These are phyloP conservation scores for Tenualosa ilisha DNA, from an alignment of 2,797 vertebrate genomes.

Conservation along the genomic window DNA sequence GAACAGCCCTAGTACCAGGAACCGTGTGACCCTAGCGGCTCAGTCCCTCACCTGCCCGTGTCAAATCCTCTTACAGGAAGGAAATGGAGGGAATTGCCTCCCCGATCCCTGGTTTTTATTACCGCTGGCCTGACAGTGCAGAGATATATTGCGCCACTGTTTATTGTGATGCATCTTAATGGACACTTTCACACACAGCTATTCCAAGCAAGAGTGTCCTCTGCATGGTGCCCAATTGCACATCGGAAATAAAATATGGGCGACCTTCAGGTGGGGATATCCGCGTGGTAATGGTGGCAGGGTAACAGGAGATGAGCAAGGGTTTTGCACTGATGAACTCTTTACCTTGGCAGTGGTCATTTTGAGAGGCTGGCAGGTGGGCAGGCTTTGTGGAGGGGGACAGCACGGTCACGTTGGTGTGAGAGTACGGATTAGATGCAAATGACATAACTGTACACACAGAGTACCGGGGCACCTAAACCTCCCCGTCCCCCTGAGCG, in stretches of 20 bases:
- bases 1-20: constrained; percentile 38
- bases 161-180: constrained; percentile 51
- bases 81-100: constrained; percentile 26
- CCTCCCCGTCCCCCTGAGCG: constrained; percentile 18
- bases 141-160: constrained; percentile 36
- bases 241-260: constrained; percentile 52
- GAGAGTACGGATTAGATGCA: constrained; percentile 54
- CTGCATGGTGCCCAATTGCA: constrained; percentile 31
- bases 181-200: constrained; percentile 48
- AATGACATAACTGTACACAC: constrained; percentile 56
- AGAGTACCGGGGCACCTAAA: constrained; percentile 49
- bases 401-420: constrained; percentile 39
- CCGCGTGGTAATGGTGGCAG: constrained; percentile 47
- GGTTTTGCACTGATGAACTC: constrained; percentile 47
- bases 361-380: constrained; percentile 9
- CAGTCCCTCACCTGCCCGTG: constrained; percentile 33
- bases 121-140: constrained; percentile 27
- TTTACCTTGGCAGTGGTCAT: constrained; percentile 45
- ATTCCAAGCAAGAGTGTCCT: constrained; percentile 41
- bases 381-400: constrained; percentile 41
- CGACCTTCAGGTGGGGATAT: constrained; percentile 57
- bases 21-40: constrained; percentile 48
- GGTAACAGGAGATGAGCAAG: constrained; percentile 50
- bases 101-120: constrained; percentile 32
- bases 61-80: constrained; percentile 33